Evolutionary conservation across 2,888 invertebrate species (phyloP).

Genomic region (Theodoxus fluviatilis): DNA sequence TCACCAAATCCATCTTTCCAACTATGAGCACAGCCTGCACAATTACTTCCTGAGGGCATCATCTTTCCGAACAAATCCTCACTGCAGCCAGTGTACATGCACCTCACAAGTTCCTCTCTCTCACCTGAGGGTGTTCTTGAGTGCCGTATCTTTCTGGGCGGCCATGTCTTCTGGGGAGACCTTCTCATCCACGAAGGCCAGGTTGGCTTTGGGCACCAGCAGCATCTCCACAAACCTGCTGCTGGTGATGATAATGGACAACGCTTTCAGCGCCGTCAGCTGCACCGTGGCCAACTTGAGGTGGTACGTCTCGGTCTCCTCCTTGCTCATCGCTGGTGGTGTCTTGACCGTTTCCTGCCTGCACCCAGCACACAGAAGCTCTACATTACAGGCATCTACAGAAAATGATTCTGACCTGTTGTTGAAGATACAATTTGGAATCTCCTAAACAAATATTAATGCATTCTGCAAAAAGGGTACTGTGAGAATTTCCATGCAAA

Average conservation of each 20-base stretch:
- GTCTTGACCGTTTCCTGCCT: neutral
- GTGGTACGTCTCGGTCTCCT: slow-evolving; percentile 65
- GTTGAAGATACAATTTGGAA: too few species aligned
- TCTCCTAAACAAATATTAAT: too few species aligned
- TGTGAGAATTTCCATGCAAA: too few species aligned
- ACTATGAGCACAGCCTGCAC: too few species aligned
- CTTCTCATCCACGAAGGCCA: slow-evolving; percentile 40
- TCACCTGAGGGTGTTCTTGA: slow-evolving; percentile 49
- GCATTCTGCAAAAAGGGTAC: too few species aligned
- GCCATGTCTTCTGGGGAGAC: slow-evolving; percentile 47
- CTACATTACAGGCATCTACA: too few species aligned
- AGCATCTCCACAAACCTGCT: slow-evolving; percentile 70
- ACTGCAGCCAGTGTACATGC: too few species aligned
- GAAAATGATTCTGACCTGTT: too few species aligned
- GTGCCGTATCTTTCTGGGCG: slow-evolving; percentile 50
- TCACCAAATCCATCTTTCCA: too few species aligned
- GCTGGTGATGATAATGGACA: slow-evolving; percentile 69
- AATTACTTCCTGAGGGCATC: too few species aligned
- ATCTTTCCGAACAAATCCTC: too few species aligned
- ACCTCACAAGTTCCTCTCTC: too few species aligned
- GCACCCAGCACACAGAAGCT: neutral
- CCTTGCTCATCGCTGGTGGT: slow-evolving; percentile 8
- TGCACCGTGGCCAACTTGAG: slow-evolving; percentile 70
- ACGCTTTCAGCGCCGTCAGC: slow-evolving; percentile 70
- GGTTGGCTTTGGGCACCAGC: slow-evolving; percentile 67